phyloP scores from a whole-genome alignment of 2,113 vertebrate species.

The Okapia johnstoni region DNA sequence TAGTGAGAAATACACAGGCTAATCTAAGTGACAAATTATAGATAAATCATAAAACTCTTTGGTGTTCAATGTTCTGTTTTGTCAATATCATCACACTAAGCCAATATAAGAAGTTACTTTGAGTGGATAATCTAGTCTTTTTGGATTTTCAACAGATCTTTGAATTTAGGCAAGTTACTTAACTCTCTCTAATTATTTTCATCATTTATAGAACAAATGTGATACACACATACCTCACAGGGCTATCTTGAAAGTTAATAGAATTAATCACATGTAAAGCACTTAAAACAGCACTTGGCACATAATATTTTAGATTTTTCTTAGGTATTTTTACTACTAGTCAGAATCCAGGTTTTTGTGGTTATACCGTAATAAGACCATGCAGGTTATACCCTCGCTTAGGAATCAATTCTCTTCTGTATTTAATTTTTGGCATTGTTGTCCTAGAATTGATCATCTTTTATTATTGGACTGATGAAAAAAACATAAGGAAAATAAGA shows the following conservation, averaged over 20 bases:
- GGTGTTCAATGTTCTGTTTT: background rate
- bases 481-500: background rate
- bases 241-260: background rate
- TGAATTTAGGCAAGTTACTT: background rate
- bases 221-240: background rate
- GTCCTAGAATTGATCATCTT: background rate
- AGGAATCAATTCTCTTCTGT: background rate
- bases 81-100: background rate
- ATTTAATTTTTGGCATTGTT: background rate
- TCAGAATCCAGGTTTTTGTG: background rate
- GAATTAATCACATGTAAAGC: background rate
- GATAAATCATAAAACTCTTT: background rate
- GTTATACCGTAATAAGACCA: background rate
- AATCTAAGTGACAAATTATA: background rate
- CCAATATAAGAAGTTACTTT: background rate
- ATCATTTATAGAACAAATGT: background rate
- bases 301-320: background rate
- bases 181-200: background rate
- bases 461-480: background rate
- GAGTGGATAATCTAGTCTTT: background rate
- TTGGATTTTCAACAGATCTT: background rate
- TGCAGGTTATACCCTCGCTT: background rate
- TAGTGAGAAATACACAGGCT: background rate
- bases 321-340: background rate
- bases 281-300: background rate